Evolutionary conservation across 2,888 invertebrate species (phyloP).

Genomic region (Glyphotaelius pellucidus): DNA sequence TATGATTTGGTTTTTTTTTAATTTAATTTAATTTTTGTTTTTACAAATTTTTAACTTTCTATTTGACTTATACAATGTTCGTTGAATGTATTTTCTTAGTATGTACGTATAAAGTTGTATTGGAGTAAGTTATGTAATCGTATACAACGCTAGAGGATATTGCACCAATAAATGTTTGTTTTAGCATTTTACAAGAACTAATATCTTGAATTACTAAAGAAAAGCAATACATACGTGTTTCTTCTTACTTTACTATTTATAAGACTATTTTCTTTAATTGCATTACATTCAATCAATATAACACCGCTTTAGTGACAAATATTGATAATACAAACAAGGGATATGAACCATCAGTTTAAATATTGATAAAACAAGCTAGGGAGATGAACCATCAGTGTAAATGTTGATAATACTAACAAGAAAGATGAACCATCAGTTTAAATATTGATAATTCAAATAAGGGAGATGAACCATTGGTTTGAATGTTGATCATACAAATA

Average conservation of each 20-base stretch:
- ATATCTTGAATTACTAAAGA: constrained; percentile 15
- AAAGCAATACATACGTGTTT: constrained; percentile 29
- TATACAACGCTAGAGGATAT: constrained; percentile 26
- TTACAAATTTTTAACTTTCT: not conserved
- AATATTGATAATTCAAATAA: too few species aligned
- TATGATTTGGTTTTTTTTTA: constrained; percentile 51
- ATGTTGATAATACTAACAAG: too few species aligned
- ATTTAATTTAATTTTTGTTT: constrained; percentile 7
- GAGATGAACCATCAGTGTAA: too few species aligned
- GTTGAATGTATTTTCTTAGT: not conserved
- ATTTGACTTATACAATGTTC: not conserved
- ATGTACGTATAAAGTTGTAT: not conserved
- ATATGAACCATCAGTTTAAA: too few species aligned
- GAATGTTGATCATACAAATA: too few species aligned
- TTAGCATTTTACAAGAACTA: constrained; percentile 39
- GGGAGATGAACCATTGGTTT: too few species aligned
- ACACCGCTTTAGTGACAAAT: not conserved
- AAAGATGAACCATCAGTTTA: too few species aligned
- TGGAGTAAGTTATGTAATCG: not conserved
- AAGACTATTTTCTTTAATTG: not conserved
- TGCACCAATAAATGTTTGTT: constrained; percentile 29
- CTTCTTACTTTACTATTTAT: not conserved
- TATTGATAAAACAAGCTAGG: too few species aligned
- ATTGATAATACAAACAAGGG: too few species aligned
- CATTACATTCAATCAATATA: not conserved